A percentile compares a stretch with the other conserved stretches of the same genome.
phyloP scores from a whole-genome alignment of 2,888 invertebrate genomes.

The Ctena decussata region DNA sequence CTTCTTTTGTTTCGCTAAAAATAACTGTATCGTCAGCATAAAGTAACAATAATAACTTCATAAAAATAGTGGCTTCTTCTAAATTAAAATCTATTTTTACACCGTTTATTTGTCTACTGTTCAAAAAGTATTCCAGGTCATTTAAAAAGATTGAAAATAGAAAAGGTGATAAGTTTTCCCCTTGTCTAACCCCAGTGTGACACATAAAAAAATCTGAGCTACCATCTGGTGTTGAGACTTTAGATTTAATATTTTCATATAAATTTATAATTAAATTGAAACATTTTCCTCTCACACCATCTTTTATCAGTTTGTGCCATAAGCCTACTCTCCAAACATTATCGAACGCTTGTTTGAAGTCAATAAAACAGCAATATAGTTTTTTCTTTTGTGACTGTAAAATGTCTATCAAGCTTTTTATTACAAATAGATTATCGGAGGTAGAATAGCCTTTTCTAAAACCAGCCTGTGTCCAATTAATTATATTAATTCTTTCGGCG shows the following conservation, averaged over 20 bases:
- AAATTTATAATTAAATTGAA: background rate
- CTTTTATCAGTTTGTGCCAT: constrained; percentile 1
- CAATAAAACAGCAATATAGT: constrained; percentile 14
- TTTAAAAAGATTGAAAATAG: too few relatives aligned
- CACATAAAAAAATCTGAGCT: constrained; percentile 1
- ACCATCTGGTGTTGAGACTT: background rate
- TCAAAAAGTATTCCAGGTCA: too few relatives aligned
- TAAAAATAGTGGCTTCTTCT: background rate
- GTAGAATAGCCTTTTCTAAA: background rate
- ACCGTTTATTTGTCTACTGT: background rate
- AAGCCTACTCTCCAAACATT: background rate
- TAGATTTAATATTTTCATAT: constrained; percentile 21
- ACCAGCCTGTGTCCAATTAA: too few relatives aligned
- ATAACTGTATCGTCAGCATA: background rate
- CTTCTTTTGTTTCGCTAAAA: background rate
- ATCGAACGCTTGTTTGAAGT: constrained; percentile 16
- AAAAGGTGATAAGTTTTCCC: constrained; percentile 21
- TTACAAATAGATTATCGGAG: background rate
- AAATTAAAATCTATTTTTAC: background rate
- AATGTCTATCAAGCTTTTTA: constrained; percentile 13
- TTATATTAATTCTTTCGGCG: too few relatives aligned
- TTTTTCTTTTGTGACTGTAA: constrained; percentile 3
- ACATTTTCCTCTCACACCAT: constrained; percentile 11
- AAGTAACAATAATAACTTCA: background rate
- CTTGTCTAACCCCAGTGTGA: background rate